Conservation (phyloP, 2,113 vertebrate genomes). For the Peromyscus maniculatus region DNA sequence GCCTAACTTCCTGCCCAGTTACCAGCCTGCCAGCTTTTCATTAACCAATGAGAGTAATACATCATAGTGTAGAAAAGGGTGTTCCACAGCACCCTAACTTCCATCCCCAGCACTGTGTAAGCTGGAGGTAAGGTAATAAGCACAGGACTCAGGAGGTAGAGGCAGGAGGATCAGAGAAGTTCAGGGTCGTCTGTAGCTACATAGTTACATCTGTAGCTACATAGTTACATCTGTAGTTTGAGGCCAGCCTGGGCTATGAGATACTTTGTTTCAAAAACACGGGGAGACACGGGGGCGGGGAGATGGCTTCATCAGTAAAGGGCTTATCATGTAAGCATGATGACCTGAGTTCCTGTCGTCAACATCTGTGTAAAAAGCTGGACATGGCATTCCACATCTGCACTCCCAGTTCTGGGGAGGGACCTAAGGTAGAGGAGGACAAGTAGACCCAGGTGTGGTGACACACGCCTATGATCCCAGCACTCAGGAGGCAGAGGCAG, state of each 20-base stretch:
- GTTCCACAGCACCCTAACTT: too few species aligned
- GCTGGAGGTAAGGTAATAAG: too few species aligned
- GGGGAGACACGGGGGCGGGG: neutral
- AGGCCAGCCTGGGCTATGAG: neutral
- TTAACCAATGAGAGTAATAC: too few species aligned
- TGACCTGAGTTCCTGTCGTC: neutral
- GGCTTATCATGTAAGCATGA: neutral
- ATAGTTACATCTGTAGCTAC: neutral
- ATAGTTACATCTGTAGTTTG: neutral
- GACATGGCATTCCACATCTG: neutral
- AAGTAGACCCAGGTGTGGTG: neutral
- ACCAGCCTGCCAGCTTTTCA: too few species aligned
- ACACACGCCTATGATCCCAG: fast-evolving
- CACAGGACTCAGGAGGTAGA: too few species aligned
- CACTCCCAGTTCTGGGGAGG: neutral
- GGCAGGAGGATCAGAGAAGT: neutral
- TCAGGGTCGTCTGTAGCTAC: neutral
- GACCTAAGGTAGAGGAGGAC: neutral
- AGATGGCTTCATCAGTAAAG: neutral
- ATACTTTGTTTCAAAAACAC: too few species aligned
- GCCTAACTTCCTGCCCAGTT: too few species aligned
- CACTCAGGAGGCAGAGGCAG: neutral
- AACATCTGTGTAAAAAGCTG: neutral
- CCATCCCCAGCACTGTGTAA: neutral
- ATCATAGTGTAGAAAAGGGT: too few species aligned